These are phyloP conservation scores for Camarhynchus parvulus DNA, from an alignment of 2,113 vertebrate species.

Conservation along the genomic window DNA sequence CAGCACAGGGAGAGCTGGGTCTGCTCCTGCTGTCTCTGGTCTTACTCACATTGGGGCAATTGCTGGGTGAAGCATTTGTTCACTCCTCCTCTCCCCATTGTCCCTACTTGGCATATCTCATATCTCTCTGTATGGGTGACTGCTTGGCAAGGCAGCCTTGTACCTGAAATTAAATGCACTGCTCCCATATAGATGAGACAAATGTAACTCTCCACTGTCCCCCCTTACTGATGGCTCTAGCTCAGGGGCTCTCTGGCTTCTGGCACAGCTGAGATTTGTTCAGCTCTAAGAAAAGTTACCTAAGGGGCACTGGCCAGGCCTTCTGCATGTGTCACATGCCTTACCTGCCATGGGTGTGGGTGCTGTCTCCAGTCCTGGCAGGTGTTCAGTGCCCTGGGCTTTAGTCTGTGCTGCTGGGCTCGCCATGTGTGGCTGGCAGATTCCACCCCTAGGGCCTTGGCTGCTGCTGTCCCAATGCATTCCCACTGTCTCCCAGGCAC, in stretches of 20 bases:
- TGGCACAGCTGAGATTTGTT: neutral
- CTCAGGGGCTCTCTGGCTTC: neutral
- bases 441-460: neutral
- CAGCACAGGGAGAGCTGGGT: neutral
- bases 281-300: neutral
- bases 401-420: neutral
- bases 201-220: neutral
- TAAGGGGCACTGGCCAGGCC: neutral
- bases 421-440: neutral
- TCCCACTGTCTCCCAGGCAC: neutral
- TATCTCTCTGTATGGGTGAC: neutral
- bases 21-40: neutral
- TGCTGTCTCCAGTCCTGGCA: neutral
- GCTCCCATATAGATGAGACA: neutral
- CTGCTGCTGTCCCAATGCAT: neutral
- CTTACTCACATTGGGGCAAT: neutral
- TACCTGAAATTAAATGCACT: neutral
- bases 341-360: neutral
- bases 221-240: neutral
- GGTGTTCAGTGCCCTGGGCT: neutral
- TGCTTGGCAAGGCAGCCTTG: neutral
- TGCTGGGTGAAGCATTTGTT: neutral
- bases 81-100: neutral
- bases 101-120: neutral
- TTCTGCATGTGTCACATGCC: neutral